These are phyloP conservation scores for Onchidella celtica DNA, from an alignment of 2,888 invertebrate genomes.

Conservation along the genomic window DNA sequence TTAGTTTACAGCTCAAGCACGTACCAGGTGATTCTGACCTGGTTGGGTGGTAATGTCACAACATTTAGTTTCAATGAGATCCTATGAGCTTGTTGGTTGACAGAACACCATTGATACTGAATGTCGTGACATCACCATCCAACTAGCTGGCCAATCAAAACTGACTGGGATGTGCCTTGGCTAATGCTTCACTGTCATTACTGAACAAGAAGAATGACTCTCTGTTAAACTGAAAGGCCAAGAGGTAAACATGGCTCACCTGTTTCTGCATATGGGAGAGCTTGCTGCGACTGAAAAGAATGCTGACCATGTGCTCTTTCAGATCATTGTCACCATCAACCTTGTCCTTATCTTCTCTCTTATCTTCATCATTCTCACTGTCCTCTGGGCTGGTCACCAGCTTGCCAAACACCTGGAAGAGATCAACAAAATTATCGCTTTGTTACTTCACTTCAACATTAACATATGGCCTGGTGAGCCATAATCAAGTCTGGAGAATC, in stretches of 20 bases:
- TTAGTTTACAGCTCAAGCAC: too few species aligned
- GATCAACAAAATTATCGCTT: neutral
- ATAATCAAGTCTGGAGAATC: too few species aligned
- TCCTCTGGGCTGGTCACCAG: slow-evolving; percentile 86
- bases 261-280: slow-evolving; percentile 93
- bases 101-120: too few species aligned
- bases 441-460: neutral
- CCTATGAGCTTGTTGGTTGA: too few species aligned
- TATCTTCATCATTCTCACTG: slow-evolving; percentile 77
- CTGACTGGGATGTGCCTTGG: too few species aligned
- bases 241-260: slow-evolving; percentile 82
- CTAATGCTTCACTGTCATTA: too few species aligned
- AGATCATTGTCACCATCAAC: slow-evolving; percentile 83
- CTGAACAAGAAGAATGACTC: too few species aligned
- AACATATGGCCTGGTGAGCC: neutral
- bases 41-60: too few species aligned
- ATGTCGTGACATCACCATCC: too few species aligned
- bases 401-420: slow-evolving; percentile 92
- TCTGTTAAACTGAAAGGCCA: neutral
- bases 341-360: slow-evolving; percentile 79
- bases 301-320: slow-evolving; percentile 97
- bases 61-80: too few species aligned
- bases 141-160: too few species aligned
- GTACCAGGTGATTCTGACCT: too few species aligned
- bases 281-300: slow-evolving; percentile 95